A percentile compares a stretch with the other conserved stretches of the same genome.
These are phyloP conservation scores for Apamea monoglypha DNA, from an alignment of 2,888 invertebrate genomes.

Conservation along the genomic window DNA sequence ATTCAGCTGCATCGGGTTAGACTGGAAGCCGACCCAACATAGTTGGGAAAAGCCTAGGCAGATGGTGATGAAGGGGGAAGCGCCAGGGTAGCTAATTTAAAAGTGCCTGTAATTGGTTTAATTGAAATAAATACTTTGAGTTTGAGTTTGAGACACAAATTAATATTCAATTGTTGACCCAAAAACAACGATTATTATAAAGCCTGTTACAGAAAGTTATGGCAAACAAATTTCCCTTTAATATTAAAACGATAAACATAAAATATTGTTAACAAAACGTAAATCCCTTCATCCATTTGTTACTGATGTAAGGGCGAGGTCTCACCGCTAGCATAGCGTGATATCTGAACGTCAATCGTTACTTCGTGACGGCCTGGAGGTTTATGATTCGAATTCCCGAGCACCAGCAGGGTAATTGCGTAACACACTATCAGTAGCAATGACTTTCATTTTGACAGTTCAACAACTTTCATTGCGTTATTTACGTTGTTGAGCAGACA, in stretches of 20 bases:
- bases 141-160: no score
- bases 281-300: constrained; percentile 72
- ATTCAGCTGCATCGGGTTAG: no score
- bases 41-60: no score
- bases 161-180: constrained; percentile 39
- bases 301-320: constrained; percentile 60
- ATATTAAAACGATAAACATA: constrained; percentile 72
- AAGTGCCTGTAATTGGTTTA: no score
- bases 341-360: background rate
- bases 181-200: constrained; percentile 31
- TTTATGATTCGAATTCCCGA: background rate
- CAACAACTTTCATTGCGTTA: no score
- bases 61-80: background rate
- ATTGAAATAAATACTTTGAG: no score
- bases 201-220: constrained; percentile 52
- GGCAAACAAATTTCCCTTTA: constrained; percentile 67
- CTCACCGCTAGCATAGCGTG: constrained; percentile 38
- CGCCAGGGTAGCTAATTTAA: background rate
- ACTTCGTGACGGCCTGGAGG: background rate
- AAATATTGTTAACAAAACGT: constrained; percentile 71
- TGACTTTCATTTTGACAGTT: no score
- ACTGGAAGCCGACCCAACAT: no score
- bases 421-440: no score
- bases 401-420: background rate
- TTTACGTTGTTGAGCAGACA: no score